phyloP scores from a whole-genome alignment of 2,113 vertebrate genomes.

The Elgaria multicarinata region DNA sequence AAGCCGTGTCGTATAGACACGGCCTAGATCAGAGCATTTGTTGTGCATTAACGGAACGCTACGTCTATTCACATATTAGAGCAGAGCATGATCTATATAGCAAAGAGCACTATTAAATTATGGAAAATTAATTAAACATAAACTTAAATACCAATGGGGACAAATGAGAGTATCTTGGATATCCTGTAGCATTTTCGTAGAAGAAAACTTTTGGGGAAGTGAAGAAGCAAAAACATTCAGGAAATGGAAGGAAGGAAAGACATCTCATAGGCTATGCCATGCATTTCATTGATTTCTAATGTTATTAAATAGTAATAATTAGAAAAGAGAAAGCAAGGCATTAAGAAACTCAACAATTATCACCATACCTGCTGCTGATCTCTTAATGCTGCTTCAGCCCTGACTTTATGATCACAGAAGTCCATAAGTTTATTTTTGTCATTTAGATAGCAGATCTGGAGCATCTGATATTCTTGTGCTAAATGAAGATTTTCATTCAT shows the following conservation, averaged over 20 bases:
- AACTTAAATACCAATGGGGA: neutral
- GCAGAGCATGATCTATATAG: neutral
- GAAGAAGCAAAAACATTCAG: neutral
- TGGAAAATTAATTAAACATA: neutral
- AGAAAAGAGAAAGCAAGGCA: slow-evolving; percentile 26
- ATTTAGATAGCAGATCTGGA: slow-evolving; percentile 52
- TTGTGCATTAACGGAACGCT: neutral
- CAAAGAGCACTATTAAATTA: neutral
- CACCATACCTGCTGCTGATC: slow-evolving; percentile 67
- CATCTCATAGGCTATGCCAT: neutral
- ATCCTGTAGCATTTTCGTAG: neutral
- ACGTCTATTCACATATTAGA: neutral
- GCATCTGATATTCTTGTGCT: slow-evolving; percentile 68
- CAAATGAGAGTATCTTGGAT: neutral
- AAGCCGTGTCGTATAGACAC: no score
- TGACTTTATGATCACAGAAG: slow-evolving; percentile 49
- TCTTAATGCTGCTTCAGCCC: slow-evolving; percentile 38
- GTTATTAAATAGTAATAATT: neutral
- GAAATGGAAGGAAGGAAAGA: slow-evolving; percentile 22
- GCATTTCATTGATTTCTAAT: neutral
- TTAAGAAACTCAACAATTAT: neutral
- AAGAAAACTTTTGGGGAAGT: slow-evolving; percentile 1
- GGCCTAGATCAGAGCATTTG: neutral
- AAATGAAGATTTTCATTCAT: slow-evolving; percentile 69
- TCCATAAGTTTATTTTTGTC: slow-evolving; percentile 60